Evolutionary conservation across 2,888 invertebrate species (phyloP), one percentile per base, ranked within the genome.

Genomic region (Melinaea marsaeus): DNA sequence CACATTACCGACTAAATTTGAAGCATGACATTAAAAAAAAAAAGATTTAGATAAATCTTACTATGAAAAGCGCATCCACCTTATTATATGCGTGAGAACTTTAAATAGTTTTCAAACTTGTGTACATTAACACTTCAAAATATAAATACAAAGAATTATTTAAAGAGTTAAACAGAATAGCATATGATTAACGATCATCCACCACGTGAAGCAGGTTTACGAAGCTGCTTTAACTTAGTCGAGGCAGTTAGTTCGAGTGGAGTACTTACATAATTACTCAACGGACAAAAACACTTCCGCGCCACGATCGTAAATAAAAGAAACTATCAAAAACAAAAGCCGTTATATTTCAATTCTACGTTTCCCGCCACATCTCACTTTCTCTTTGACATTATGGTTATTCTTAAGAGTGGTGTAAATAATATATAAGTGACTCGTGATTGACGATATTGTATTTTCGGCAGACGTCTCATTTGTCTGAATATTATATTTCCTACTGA

Each of bases 301-400:
- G 66, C 60, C 60, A 70, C 67, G 70, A 72, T 68, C 72, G 69
- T 72, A 64, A 70, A 73, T 66, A 72, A 61, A 62, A 62, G 54
- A 70, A 71, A 64, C 70, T 72, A 73, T 74, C 71, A 74, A 71
- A 74, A 75, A 74, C 73, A 65, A 70, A 66, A 72, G 67, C 71
- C 66, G 74, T 71, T 72, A 73, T 69, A 72, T 72, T 69, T 42
- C 62, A 67, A 62, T 56, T 69, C 64, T 72, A 69, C 58, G 73
- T 74, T 75, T 72, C 73, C 74, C 73, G 71, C 72, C 66, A 60
- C 69, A 70, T 71, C 70, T 71, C 72, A 77, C 77, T 80, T 79
- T 78, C 78, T 74, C 72, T 68, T 35, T 55, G 60, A 72, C 57
- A 72, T 61, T 58, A 73, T 5, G 58, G 48, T 35, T 58, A 51